Conservation (phyloP, 1,140 invertebrate genomes). For the Leucophenga varia region DNA sequence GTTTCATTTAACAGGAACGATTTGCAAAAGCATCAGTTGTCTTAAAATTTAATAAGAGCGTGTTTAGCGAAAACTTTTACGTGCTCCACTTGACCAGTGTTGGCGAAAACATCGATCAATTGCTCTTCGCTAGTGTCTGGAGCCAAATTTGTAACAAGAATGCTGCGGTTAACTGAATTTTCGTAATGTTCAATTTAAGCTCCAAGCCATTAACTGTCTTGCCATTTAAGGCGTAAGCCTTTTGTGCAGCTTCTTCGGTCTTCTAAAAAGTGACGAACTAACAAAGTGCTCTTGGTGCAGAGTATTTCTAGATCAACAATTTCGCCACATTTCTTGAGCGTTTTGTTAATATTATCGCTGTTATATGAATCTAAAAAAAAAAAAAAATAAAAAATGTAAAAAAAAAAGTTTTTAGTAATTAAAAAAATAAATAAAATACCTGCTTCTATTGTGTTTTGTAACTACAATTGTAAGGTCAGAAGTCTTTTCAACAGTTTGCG, state of each 20-base stretch:
- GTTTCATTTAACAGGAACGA: constrained; percentile 38
- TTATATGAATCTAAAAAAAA: constrained; percentile 13
- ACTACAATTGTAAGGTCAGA: constrained; percentile 18
- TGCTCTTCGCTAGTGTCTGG: constrained; percentile 21
- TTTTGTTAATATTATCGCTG: constrained; percentile 17
- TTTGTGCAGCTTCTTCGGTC: constrained; percentile 14
- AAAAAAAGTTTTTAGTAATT: too few species aligned
- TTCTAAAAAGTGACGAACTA: constrained; percentile 36
- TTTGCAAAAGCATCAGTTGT: constrained; percentile 37
- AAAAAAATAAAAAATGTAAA: too few species aligned
- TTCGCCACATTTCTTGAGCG: constrained; percentile 35
- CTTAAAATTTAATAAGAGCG: constrained; percentile 29
- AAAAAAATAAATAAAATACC: too few species aligned
- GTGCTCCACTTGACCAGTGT: constrained; percentile 26
- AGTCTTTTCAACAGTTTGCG: constrained; percentile 3
- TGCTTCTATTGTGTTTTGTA: constrained; percentile 19
- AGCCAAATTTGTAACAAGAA: constrained; percentile 28
- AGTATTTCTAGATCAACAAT: constrained; percentile 21
- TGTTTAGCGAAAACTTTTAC: constrained; percentile 6
- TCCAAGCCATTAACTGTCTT: constrained; percentile 25
- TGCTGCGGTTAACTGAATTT: not conserved
- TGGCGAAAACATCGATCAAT: constrained; percentile 16
- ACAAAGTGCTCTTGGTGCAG: constrained; percentile 25
- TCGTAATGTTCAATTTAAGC: constrained; percentile 27
- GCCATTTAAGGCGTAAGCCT: constrained; percentile 30